A percentile compares a stretch with the other conserved stretches of the same genome.
Evolutionary conservation across 1,140 invertebrate genomes (phyloP).

Genomic region (Gerris buenoi): DNA sequence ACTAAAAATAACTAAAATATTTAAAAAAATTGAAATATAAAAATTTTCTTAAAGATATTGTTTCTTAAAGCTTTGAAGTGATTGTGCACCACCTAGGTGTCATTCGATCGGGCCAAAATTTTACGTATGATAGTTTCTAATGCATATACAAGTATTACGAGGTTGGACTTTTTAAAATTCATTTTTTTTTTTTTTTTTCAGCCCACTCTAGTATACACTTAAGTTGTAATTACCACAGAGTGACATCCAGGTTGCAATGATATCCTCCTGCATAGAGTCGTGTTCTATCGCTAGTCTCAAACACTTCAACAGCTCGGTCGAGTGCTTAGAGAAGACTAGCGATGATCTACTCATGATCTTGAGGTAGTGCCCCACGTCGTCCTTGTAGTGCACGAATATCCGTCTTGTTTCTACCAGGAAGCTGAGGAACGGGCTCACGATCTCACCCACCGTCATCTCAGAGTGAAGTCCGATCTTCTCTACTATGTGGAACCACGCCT

Average conservation of each 20-base stretch:
- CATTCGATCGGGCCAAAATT: too few relatives aligned
- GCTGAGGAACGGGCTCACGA: not conserved
- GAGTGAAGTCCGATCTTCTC: not conserved
- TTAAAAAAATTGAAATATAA: not conserved
- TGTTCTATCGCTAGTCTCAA: not conserved
- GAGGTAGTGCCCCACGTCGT: not conserved
- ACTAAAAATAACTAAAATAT: too few relatives aligned
- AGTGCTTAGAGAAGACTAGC: not conserved
- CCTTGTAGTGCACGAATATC: not conserved
- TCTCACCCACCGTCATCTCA: not conserved
- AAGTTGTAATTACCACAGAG: not conserved
- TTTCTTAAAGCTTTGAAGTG: not conserved
- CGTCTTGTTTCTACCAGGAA: not conserved
- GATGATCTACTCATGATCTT: not conserved
- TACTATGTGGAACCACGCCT: not conserved
- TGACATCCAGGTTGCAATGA: not conserved
- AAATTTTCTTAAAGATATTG: not conserved
- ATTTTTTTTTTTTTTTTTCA: not conserved
- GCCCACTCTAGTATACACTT: not conserved
- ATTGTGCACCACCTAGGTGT: too few relatives aligned
- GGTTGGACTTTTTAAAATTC: not conserved
- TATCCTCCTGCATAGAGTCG: not conserved
- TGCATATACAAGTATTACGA: not conserved
- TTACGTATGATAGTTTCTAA: not conserved
- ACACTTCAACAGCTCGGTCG: not conserved